Base-by-base conservation (phyloP, 2,888 invertebrate species). In the Eledona agricola region DNA sequence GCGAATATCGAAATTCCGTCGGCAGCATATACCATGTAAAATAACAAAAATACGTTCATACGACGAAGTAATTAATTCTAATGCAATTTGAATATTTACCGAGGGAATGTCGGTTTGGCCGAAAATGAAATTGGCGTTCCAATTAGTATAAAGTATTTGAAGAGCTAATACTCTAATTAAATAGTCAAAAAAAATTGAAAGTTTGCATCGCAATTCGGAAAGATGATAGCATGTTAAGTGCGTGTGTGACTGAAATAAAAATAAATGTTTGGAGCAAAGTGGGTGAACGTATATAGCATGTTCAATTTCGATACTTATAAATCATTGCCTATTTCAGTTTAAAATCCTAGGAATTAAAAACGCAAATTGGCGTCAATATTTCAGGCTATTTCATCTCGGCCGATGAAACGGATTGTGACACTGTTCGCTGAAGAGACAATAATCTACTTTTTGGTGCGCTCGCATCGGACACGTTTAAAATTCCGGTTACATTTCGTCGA, bases 401-500 rank as follows among this genome's bases (percentile, higher is more conserved):
- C 15, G 20, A 31, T 43, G 16, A 6, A 34, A 22, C 25, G 34
- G 45, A 45, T 45, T 37, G 37, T 47, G n/a, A n/a, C n/a, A n/a
- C n/a, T n/a, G n/a, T n/a, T n/a, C n/a, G n/a, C n/a, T n/a, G n/a
- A n/a, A n/a, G n/a, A n/a, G n/a, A n/a, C n/a, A n/a, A n/a, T n/a
- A n/a, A n/a, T n/a, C n/a, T n/a, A n/a, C n/a, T n/a, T n/a, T n/a
- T n/a, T n/a, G n/a, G n/a, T n/a, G n/a, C 40, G 35, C 32, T 47
- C 49, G 35, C 53, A 53, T 53, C n/a, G n/a, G n/a, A 34, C 35
- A 43, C 50, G 55, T 49, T 49, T 55, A 46, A 51, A 55, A 55
- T 55, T 55, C 55, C 10, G 45, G 34, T 10, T 34, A 45, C 51
- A 40, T 43, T 49, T 49, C 22, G 20, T 32, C 29, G 22, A 13